phyloP scores from a whole-genome alignment of 2,888 invertebrate genomes.

The Callyntrura sp. region DNA sequence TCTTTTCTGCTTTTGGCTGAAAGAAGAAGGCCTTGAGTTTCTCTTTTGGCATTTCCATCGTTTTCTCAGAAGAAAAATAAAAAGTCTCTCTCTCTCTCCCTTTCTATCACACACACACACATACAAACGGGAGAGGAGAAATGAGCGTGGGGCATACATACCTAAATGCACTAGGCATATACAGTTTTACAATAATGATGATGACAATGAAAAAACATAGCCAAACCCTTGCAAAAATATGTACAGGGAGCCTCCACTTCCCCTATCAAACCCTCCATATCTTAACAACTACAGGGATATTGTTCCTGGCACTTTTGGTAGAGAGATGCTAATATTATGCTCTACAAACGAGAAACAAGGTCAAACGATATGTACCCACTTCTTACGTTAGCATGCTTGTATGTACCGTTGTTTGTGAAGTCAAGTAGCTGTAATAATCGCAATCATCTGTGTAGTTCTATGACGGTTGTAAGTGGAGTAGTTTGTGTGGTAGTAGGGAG shows the following conservation, averaged over 20 bases:
- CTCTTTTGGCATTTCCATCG: conserved; percentile 52
- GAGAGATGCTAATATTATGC: background rate
- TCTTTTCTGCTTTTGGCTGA: background rate
- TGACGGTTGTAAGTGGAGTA: background rate
- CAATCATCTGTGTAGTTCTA: background rate
- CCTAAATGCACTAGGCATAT: conserved; percentile 27
- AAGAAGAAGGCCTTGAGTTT: conserved; percentile 60
- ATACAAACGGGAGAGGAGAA: conserved; percentile 5
- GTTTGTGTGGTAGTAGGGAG: background rate
- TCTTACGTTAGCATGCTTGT: background rate
- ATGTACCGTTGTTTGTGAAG: background rate
- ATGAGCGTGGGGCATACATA: conserved; percentile 5
- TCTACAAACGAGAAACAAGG: conserved; percentile 11
- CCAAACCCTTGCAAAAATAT: conserved; percentile 4
- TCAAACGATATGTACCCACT: conserved; percentile 1
- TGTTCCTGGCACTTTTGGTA: background rate
- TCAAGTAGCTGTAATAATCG: background rate
- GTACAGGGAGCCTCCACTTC: background rate
- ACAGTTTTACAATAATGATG: background rate
- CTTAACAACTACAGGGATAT: background rate
- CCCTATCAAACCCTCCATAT: background rate
- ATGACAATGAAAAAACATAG: conserved; percentile 8
- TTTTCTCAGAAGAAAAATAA: conserved; percentile 28
- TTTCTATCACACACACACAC: background rate
- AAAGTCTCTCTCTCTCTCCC: background rate